Evolutionary conservation across 35 echinoderm and acorn worm genomes (phyloP).

Genomic region (Apostichopus parvimensis): DNA sequence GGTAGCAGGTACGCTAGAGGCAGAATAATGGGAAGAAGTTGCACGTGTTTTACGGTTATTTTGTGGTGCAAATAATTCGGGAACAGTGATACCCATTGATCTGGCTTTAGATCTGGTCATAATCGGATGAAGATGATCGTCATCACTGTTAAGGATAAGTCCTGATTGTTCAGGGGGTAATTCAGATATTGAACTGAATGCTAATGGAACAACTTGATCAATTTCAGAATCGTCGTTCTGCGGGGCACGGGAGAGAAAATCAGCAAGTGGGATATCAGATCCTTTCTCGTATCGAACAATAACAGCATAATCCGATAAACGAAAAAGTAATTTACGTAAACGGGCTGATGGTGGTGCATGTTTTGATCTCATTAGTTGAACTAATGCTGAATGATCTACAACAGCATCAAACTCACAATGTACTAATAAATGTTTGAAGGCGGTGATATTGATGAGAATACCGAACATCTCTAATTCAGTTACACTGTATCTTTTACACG

Average conservation of each 20-base stretch:
- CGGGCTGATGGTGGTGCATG: conserved; percentile 36
- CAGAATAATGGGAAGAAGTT: no score
- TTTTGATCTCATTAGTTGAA: conserved; percentile 63
- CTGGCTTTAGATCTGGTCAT: no score
- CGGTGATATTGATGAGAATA: conserved; percentile 51
- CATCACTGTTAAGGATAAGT: no score
- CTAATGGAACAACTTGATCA: no score
- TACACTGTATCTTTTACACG: conserved; percentile 58
- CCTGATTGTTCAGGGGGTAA: no score
- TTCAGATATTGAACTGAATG: no score
- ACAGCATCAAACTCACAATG: conserved; percentile 46
- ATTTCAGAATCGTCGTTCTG: conserved; percentile 39
- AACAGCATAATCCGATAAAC: conserved; percentile 44
- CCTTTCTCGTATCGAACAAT: conserved; percentile 62
- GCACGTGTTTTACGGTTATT: no score
- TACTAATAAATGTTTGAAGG: conserved; percentile 54
- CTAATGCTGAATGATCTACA: conserved; percentile 41
- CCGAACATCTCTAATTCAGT: conserved; percentile 66
- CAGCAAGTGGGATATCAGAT: conserved; percentile 38
- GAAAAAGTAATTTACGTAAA: conserved; percentile 44
- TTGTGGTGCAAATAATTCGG: no score
- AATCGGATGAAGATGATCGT: no score
- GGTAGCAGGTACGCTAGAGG: no score
- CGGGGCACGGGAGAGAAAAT: conserved; percentile 38
- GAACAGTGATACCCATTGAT: no score